Percentiles rank a stretch among this genome's conserved stretches.
These are phyloP conservation scores for Linurgus olivaceus DNA, from an alignment of 2,797 vertebrate species.

Conservation along the genomic window DNA sequence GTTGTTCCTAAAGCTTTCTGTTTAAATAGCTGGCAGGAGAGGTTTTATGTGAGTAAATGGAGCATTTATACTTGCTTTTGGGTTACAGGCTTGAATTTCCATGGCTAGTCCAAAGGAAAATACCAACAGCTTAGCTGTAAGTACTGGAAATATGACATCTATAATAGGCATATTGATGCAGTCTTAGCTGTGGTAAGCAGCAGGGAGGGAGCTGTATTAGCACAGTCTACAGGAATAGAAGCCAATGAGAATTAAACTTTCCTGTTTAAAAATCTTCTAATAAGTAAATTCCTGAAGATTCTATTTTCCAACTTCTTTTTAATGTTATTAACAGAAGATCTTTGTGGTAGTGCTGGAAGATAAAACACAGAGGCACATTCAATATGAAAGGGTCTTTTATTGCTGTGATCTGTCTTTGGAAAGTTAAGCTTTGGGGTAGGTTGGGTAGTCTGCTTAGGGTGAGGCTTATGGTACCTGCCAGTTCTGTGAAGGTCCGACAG, in stretches of 20 bases:
- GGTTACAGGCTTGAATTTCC: slow-evolving; percentile 42
- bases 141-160: slow-evolving; percentile 52
- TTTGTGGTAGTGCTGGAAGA: not conserved
- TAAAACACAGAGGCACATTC: not conserved
- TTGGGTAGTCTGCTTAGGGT: not conserved
- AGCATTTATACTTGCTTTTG: slow-evolving; percentile 37
- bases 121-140: slow-evolving; percentile 35
- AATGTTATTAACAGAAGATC: not conserved
- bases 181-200: not conserved
- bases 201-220: not conserved
- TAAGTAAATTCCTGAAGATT: slow-evolving; percentile 10
- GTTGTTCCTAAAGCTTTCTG: slow-evolving; percentile 11
- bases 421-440: not conserved
- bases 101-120: slow-evolving; percentile 42
- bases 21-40: slow-evolving; percentile 18
- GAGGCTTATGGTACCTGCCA: not conserved
- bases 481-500: not conserved
- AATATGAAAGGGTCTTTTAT: not conserved
- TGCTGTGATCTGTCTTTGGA: not conserved
- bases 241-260: slow-evolving; percentile 17
- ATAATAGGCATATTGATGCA: slow-evolving; percentile 34
- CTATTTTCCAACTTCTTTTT: slow-evolving; percentile 29
- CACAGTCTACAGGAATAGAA: not conserved
- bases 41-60: slow-evolving; percentile 37
- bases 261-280: not conserved